Evolutionary conservation across 2,113 vertebrate species (phyloP).

Genomic region (Siphamia tubifer): DNA sequence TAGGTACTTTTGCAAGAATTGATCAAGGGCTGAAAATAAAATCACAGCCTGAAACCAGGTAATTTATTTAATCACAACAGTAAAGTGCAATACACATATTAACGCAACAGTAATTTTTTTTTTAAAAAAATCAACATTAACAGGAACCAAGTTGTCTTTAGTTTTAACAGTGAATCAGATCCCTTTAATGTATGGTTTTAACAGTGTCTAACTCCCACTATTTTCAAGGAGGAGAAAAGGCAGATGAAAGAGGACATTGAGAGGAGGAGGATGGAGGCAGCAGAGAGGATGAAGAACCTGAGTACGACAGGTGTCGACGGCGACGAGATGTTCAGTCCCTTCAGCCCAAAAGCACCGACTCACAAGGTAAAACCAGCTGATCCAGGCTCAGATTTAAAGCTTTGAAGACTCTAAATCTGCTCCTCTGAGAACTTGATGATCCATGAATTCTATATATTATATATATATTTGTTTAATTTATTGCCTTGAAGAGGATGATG

Average conservation of each 20-base stretch:
- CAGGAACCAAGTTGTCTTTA: too few species aligned
- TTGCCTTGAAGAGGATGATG: neutral
- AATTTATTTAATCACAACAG: too few species aligned
- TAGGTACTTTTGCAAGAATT: too few species aligned
- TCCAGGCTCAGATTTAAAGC: too few species aligned
- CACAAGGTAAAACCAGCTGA: conserved; percentile 71
- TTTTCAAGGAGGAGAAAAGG: conserved; percentile 80
- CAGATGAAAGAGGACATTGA: conserved; percentile 79
- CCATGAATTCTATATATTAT: too few species aligned
- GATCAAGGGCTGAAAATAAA: too few species aligned
- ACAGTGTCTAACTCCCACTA: neutral
- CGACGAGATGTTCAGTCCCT: conserved; percentile 67
- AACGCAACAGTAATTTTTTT: too few species aligned
- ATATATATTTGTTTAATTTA: neutral
- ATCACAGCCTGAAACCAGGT: too few species aligned
- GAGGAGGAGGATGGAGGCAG: conserved; percentile 75
- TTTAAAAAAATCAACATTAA: too few species aligned
- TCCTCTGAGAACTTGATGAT: neutral
- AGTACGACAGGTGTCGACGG: conserved; percentile 70
- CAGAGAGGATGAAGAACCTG: conserved; percentile 79
- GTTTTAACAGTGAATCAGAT: too few species aligned
- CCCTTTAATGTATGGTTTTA: neutral
- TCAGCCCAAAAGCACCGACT: conserved; percentile 77
- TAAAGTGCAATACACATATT: too few species aligned
- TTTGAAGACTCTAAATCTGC: too few species aligned